Conservation (phyloP, 2,113 vertebrate species). For the Thalassoma bifasciatum region DNA sequence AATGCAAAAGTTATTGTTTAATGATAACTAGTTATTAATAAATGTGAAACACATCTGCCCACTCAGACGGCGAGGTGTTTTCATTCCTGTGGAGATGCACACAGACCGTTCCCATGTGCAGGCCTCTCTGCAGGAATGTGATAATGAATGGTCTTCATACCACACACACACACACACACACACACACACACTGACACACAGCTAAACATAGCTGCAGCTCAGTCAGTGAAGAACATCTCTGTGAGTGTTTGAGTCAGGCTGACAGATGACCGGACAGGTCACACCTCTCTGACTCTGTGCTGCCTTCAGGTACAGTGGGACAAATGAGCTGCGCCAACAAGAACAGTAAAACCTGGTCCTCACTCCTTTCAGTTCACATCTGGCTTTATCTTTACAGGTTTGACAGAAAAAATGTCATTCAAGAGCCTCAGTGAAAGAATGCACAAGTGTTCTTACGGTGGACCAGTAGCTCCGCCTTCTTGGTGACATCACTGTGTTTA, state of each 20-base stretch:
- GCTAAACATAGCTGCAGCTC: conserved; percentile 61
- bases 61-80: conserved; percentile 1
- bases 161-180: conserved; percentile 32
- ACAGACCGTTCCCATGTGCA: conserved; percentile 26
- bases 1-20: too few species aligned
- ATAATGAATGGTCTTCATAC: conserved; percentile 63
- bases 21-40: neutral
- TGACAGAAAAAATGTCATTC: too few species aligned
- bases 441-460: too few species aligned
- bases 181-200: too few species aligned
- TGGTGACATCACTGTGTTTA: too few species aligned
- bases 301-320: conserved; percentile 29
- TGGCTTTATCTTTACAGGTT: too few species aligned
- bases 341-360: neutral
- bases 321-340: neutral
- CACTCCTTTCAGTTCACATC: neutral
- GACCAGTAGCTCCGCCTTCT: too few species aligned
- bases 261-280: neutral
- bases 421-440: too few species aligned
- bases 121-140: conserved; percentile 65
- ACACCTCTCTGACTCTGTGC: neutral
- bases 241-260: too few species aligned
- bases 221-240: conserved; percentile 16
- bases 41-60: neutral
- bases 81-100: neutral